A percentile compares a stretch with the other conserved stretches of the same genome.
Conservation (phyloP, 30 jellyfish, hydroid and myxozoan genomes). For the Clytia hemisphaerica region DNA sequence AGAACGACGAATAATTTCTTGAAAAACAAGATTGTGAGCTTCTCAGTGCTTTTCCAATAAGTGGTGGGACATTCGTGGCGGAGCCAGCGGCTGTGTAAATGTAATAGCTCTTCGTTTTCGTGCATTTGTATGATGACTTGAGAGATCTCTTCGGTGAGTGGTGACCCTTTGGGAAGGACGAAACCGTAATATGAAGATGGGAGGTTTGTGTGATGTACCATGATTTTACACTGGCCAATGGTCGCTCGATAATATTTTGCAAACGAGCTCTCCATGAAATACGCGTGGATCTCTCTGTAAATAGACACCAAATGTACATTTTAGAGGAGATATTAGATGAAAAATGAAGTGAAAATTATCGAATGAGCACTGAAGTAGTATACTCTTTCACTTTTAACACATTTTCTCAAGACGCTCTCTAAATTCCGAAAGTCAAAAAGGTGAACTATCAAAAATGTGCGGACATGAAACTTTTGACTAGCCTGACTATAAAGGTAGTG, state of each 20-base stretch:
- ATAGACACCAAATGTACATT: background rate
- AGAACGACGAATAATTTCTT: no score
- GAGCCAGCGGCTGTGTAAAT: constrained; percentile 62
- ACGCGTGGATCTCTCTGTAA: constrained; percentile 78
- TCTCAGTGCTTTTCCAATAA: no score
- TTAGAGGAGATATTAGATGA: background rate
- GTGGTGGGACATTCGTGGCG: constrained; percentile 34
- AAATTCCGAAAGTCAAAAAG: no score
- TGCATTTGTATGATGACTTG: constrained; percentile 47
- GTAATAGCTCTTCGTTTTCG: constrained; percentile 46
- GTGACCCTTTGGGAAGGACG: constrained; percentile 64
- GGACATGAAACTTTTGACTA: no score
- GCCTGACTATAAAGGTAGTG: no score
- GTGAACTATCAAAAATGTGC: no score
- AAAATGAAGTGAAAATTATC: no score
- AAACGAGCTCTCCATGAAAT: constrained; percentile 82
- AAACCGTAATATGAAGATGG: constrained; percentile 71
- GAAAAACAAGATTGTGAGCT: no score
- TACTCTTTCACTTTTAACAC: no score
- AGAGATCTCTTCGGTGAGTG: constrained; percentile 52
- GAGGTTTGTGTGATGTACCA: constrained; percentile 45
- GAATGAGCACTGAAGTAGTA: no score
- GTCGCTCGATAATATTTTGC: constrained; percentile 45
- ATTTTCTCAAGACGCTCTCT: no score
- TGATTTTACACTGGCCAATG: constrained; percentile 42